Evolutionary conservation across 2,888 invertebrate genomes (phyloP).

Genomic region (Palloptera scutellata): DNA sequence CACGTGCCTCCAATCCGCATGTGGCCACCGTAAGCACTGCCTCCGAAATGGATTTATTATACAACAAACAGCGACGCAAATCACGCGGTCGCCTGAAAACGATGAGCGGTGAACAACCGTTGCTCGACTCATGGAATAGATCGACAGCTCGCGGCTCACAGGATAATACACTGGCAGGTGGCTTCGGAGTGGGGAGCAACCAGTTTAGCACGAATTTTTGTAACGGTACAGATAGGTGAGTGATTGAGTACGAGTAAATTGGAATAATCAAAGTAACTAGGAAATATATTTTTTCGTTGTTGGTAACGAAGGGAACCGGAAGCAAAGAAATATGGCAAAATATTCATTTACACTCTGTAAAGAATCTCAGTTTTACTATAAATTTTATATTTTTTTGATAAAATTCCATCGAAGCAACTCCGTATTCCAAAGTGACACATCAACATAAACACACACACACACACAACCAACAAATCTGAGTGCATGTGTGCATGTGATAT

Average conservation of each 20-base stretch:
- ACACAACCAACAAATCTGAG: not conserved
- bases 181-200: conserved; percentile 66
- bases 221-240: conserved; percentile 74
- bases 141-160: conserved; percentile 66
- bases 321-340: no score
- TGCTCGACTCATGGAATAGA: conserved; percentile 75
- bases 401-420: not conserved
- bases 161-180: conserved; percentile 66
- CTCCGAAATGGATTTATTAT: conserved; percentile 75
- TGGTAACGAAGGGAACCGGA: no score
- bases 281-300: no score
- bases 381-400: not conserved
- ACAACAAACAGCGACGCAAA: conserved; percentile 67
- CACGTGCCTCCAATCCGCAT: conserved; percentile 67
- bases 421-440: not conserved
- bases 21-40: conserved; percentile 69
- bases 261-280: not conserved
- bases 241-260: not conserved
- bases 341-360: not conserved
- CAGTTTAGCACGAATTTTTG: conserved; percentile 72
- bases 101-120: conserved; percentile 71
- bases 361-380: not conserved
- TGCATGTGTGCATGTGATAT: not conserved
- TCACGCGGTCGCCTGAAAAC: conserved; percentile 75
- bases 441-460: not conserved